Percentiles rank a stretch among this genome's conserved stretches.
phyloP scores from a whole-genome alignment of 2,113 vertebrate species.

The Triplophysa siluroides region DNA sequence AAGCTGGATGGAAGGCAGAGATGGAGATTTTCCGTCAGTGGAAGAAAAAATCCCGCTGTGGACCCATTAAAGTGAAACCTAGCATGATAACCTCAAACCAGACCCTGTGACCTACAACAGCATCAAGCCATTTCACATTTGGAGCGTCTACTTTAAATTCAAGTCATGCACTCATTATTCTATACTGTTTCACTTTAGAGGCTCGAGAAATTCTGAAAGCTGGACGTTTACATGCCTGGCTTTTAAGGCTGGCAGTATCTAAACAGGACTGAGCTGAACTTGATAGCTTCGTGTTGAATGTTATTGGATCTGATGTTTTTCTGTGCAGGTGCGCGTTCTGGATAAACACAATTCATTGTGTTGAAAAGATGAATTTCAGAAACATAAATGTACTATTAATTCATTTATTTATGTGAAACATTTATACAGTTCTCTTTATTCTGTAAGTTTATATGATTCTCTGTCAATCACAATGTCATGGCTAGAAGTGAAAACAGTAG shows the following conservation, averaged over 20 bases:
- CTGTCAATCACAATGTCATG: slow-evolving; percentile 17
- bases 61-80: slow-evolving; percentile 39
- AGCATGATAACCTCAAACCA: slow-evolving; percentile 35
- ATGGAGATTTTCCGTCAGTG: slow-evolving; percentile 42
- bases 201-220: slow-evolving; percentile 50
- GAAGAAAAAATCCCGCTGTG: slow-evolving; percentile 8
- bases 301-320: slow-evolving; percentile 38
- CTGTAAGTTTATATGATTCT: slow-evolving; percentile 18
- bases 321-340: neutral
- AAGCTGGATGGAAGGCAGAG: slow-evolving; percentile 46
- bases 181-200: slow-evolving; percentile 43
- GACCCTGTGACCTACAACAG: slow-evolving; percentile 28
- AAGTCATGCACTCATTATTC: slow-evolving; percentile 34
- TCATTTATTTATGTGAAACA: slow-evolving; percentile 38
- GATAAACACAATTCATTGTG: neutral
- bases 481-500: slow-evolving; percentile 25
- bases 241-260: slow-evolving; percentile 37
- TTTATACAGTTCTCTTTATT: slow-evolving; percentile 29
- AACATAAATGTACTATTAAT: neutral
- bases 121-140: slow-evolving; percentile 33
- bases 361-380: neutral
- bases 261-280: slow-evolving; percentile 48
- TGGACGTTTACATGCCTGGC: slow-evolving; percentile 5
- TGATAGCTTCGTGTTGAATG: slow-evolving; percentile 43
- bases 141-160: slow-evolving; percentile 30